Base-by-base conservation (phyloP, 2,888 invertebrate genomes). In the Crossocerus cetratus region DNA sequence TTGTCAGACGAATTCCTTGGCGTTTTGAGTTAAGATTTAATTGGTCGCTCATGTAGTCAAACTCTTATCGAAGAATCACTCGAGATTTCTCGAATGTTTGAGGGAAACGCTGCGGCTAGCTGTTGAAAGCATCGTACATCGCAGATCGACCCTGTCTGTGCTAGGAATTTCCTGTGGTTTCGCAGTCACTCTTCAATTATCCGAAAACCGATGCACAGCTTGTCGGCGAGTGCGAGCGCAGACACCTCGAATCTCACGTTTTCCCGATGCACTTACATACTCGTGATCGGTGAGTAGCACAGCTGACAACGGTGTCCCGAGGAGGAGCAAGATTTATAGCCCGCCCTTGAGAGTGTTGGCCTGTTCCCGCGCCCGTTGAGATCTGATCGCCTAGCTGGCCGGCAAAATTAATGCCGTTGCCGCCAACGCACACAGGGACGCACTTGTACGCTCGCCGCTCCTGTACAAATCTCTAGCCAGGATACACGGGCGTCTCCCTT, bases 261-360 rank as follows among this genome's bases (percentile, higher is more conserved):
- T 69, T 69, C 62, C 65, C 64, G 32, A 72, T 72, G 65, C 69
- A 69, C 63, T 69, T 63, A 72, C 61, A 23, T 58, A 16, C 5
- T 4, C 32, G 32, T 60, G 66, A 74, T 72, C 69, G 63, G 57
- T 66, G 49, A 49, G 53, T 67, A 77, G 58, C 32, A 32, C 54
- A 53, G 61, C n/a, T 64, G 61, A 65, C 72, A 72, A 72, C 72
- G 74, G 57, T 74, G 63, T 64, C 75, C 69, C 61, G 61, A 65
- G 70, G 45, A 62, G 49, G 57, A 57, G 65, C 74, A 75, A 78
- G 78, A 78, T 78, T 78, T 78, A 78, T 77, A 56, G 74, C 62
- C 54, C 61, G 69, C 74, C 74, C 77, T 77, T 77, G 69, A 77
- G 74, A 60, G 23, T 57, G 32, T 69, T 74, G 62, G 8, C 32